Conservation (phyloP, 2,113 vertebrate genomes). For the Abramis brama region DNA sequence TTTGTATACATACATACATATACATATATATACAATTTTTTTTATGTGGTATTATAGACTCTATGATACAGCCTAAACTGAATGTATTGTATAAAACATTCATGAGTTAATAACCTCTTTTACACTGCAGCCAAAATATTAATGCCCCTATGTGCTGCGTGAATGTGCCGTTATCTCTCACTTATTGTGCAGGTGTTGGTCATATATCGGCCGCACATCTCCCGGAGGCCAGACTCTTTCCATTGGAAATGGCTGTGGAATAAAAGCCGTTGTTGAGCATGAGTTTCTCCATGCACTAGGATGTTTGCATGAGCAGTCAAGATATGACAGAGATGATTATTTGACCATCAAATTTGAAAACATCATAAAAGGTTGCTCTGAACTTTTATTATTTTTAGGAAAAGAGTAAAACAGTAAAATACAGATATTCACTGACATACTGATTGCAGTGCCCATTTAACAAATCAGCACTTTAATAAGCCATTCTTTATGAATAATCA, state of each 20-base stretch:
- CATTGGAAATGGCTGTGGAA: constrained; percentile 85
- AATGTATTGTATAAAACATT: not conserved
- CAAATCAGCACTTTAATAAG: not conserved
- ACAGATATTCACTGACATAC: not conserved
- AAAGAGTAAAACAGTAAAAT: not conserved
- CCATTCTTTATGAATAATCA: not conserved
- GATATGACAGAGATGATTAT: constrained; percentile 87
- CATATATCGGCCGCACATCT: not conserved
- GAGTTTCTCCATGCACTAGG: constrained; percentile 91
- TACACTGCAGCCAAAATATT: too few species aligned
- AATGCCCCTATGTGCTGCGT: not conserved
- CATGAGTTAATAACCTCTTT: not conserved
- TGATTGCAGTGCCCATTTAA: not conserved
- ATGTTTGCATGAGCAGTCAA: constrained; percentile 93
- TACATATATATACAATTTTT: too few species aligned
- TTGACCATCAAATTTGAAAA: constrained; percentile 84
- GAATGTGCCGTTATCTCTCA: not conserved
- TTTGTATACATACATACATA: too few species aligned
- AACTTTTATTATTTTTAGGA: not conserved
- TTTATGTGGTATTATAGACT: too few species aligned
- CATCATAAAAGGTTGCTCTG: constrained; percentile 78
- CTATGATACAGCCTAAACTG: too few species aligned
- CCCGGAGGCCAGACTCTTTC: constrained; percentile 69
- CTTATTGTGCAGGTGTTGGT: constrained; percentile 17
- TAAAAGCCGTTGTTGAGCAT: constrained; percentile 83